Conservation (phyloP, 2,113 vertebrate species). For the Clarias macrocephalus region DNA sequence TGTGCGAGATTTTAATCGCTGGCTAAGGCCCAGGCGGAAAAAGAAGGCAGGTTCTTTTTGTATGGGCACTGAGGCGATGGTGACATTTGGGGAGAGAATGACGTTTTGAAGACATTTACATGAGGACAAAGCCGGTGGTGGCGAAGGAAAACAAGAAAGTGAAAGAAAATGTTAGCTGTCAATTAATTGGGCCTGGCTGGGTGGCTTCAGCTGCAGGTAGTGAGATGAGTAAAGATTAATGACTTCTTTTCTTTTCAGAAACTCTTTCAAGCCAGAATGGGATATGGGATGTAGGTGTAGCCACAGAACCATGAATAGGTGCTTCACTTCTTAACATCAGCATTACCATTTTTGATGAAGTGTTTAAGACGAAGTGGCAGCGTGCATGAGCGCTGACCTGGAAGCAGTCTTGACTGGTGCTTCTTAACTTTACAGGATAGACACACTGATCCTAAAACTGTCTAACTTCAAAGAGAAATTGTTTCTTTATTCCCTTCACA, state of each 20-base stretch:
- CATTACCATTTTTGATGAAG: slow-evolving; percentile 1
- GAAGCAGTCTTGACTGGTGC: not conserved
- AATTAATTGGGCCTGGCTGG: slow-evolving; percentile 48
- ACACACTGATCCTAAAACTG: slow-evolving; percentile 24
- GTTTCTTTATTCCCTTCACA: slow-evolving; percentile 39
- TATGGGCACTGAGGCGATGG: slow-evolving; percentile 50
- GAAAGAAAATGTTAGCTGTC: slow-evolving; percentile 58
- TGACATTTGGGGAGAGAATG: slow-evolving; percentile 61
- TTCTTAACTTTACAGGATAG: not conserved
- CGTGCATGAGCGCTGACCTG: not conserved
- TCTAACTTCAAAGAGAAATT: slow-evolving; percentile 33
- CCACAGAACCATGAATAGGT: slow-evolving; percentile 10
- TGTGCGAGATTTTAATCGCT: slow-evolving; percentile 60
- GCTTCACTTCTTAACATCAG: slow-evolving; percentile 4
- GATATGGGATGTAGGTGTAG: slow-evolving; percentile 1
- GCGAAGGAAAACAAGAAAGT: slow-evolving; percentile 45
- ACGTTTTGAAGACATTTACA: slow-evolving; percentile 58
- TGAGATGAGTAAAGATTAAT: slow-evolving; percentile 31
- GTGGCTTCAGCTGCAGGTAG: slow-evolving; percentile 33
- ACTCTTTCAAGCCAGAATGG: not conserved
- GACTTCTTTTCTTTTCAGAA: slow-evolving; percentile 25
- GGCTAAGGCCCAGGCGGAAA: slow-evolving; percentile 47
- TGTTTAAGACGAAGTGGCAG: not conserved
- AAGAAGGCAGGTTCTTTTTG: slow-evolving; percentile 54
- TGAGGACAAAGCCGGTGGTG: slow-evolving; percentile 59